Base-by-base conservation (phyloP, 2,113 vertebrate species). In the Cyphomyrus plagiostoma region DNA sequence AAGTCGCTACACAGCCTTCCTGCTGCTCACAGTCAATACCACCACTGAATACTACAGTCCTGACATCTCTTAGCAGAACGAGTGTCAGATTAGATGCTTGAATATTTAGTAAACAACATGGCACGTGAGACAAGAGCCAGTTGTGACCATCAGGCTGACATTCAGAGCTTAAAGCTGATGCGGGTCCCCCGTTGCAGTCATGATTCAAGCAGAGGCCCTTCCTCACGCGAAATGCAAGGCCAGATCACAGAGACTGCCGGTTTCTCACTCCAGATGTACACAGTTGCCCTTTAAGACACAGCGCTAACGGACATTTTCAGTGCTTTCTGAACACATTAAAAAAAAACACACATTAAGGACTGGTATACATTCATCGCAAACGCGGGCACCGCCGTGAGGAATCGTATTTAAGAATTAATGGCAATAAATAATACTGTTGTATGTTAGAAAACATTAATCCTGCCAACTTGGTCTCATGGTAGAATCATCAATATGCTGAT, bases 381-480 rank as follows among this genome's bases (percentile, higher is more conserved):
- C 15, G 39, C 35, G 13, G 30, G 35, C 35, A 80, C 74, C n/a
- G 17, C 74, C 82, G 49, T 84, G 88, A 84, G 45, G 45, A 84
- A 84, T 48, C 21, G 42, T 84, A 48, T 84, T 84, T 48, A 48
- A 84, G 19, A 46, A 48, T 84, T 46, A 83, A 45, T 84, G 82
- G 19, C 42, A 48, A 48, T 84, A 84, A 84, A 84, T 84, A 48
- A 84, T 19, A 84, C 82, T 84, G 82, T 48, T 84, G 39, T n/a
- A 11, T 48, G 45, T 84, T 45, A 84, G 82, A 84, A 84, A 46
- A 45, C 45, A 48, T 48, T 48, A 45, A 46, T 84, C 45, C 82
- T 84, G 82, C 82, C 82, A 84, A 84, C 2, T 84, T 48, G 82
- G 82, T 48, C 82, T 84, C 82, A 84, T 48, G 82, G 82, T 46